Percentiles rank a stretch among this genome's conserved stretches.
phyloP scores from a whole-genome alignment of 2,113 vertebrate species.

The Centrocercus urophasianus region DNA sequence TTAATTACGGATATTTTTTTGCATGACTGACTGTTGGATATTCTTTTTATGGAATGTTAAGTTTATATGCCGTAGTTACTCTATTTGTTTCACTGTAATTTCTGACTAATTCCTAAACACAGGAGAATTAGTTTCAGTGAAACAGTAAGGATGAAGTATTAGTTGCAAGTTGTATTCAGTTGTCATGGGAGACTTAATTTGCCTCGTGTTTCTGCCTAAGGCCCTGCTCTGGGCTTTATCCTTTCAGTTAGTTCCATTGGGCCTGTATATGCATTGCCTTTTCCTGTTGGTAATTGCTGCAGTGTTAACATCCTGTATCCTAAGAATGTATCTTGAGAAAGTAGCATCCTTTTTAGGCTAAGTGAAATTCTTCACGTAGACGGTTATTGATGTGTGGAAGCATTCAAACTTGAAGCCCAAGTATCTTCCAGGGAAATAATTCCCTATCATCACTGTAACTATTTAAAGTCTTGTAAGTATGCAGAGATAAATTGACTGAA shows the following conservation, averaged over 20 bases:
- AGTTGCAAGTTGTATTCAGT: not conserved
- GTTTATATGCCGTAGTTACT: constrained; percentile 5
- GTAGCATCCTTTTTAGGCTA: not conserved
- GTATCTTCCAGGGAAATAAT: constrained; percentile 14
- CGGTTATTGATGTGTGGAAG: not conserved
- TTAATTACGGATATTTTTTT: constrained; percentile 29
- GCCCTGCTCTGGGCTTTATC: not conserved
- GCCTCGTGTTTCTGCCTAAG: not conserved
- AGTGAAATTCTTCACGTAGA: not conserved
- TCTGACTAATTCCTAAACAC: constrained; percentile 29
- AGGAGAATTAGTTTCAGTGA: not conserved
- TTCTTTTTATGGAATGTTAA: constrained; percentile 1
- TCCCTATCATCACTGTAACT: not conserved
- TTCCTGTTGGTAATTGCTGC: not conserved
- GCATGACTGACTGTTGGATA: not conserved
- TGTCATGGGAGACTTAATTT: not conserved
- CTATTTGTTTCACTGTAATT: not conserved
- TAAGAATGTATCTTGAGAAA: not conserved
- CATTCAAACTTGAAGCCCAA: not conserved
- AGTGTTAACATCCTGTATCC: accelerated
- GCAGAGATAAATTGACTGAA: constrained; percentile 35
- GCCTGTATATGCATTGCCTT: not conserved
- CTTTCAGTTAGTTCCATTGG: not conserved
- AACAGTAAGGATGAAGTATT: not conserved
- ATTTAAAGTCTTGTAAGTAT: constrained; percentile 39